Evolutionary conservation across 1,140 invertebrate species (phyloP), one percentile per base, ranked within the genome.

Genomic region (Leptinotarsa defecta): DNA sequence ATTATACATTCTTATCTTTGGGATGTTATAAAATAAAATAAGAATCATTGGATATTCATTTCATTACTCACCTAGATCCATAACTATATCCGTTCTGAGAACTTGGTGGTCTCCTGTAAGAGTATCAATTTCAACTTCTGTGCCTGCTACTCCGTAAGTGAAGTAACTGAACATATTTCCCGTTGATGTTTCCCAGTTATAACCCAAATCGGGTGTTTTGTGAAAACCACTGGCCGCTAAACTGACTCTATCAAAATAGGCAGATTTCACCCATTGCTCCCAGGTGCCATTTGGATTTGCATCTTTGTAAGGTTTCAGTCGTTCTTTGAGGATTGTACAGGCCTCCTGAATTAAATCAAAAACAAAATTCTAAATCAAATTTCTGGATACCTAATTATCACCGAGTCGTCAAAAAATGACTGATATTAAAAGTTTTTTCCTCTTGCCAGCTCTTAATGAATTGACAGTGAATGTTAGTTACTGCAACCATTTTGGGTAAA

Each of bases 191-290:
- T 91, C 88, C 79, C 90, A 92, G 84, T 94, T 88, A 81, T 94
- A 96, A 48, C 91, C 92, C 78, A 96, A 90, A 48, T 91, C 90
- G 0, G 94, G 93, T n/a, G 92, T 95, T 74, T 88, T 89, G 82
- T 96, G 94, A 85, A 95, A 98, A 43, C 96, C 96, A 34, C 93
- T 93, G 0, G 95, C 91, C 0, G 95, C 96, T 13, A 98, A 87
- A 82, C 92, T 92, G 4, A 97, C 89, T 81, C 95, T 87, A 48
- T 93, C 90, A 4, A 93, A 87, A 83, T 96, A 98, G 1, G 97
- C 97, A 48, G 88, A 87, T 48, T 87, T 88, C 15, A 98, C 90
- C 95, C 95, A 96, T 8, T 95, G 89, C 84, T 95, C 90, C 96
- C 96, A 98, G 74, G 88, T 91, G n/a, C 90, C 92, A 73, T 92